Base-by-base conservation (phyloP, 1,140 invertebrate genomes). In the Cotesia chilonis region DNA sequence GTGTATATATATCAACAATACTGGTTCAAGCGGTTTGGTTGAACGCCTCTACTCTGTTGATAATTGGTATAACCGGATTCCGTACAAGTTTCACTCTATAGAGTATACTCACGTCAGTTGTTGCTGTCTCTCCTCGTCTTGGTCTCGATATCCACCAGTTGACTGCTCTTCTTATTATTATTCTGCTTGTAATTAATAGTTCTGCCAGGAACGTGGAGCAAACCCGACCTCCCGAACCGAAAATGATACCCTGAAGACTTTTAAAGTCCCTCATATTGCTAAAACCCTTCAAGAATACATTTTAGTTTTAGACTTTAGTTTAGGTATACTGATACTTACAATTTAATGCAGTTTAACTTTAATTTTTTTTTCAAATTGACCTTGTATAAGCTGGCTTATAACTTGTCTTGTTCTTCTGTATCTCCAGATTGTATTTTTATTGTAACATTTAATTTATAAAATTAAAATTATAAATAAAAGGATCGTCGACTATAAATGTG, bases 11-110 rank as follows among this genome's bases (percentile, higher is more conserved):
- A 28, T 28, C 28, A 28, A 28, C 28, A 28, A 28, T 47, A 47
- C 41, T 47, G 41, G 41, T 17, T 67, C 41, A 17, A 17, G 41
- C 14, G 65, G 20, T 51, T 52, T 67, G 41, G 10, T 4, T 12
- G 41, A 47, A 67, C 65, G 38, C 65, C 65, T 51, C 59, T 52
- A 54, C 65, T 51, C 59, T 52, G 64, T 66, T 38, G 78, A 81
- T 85, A 85, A 85, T 85, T 81, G 83, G 79, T 79, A 74, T 82
- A 79, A 81, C 82, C 76, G 83, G 82, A 85, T 85, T 85, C 81
- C 41, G 41, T 10, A 47, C 41, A 47, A 47, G 41, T 47, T 47
- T 47, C 41, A 47, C 84, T 47, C 72, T 75, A 75, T 76, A 76
- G 28, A 80, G 72, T 78, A 76, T 72, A 59, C 74, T 60, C 35